These are phyloP conservation scores for Agonopterix subpropinquella DNA, from an alignment of 2,888 invertebrate genomes.

Conservation along the genomic window DNA sequence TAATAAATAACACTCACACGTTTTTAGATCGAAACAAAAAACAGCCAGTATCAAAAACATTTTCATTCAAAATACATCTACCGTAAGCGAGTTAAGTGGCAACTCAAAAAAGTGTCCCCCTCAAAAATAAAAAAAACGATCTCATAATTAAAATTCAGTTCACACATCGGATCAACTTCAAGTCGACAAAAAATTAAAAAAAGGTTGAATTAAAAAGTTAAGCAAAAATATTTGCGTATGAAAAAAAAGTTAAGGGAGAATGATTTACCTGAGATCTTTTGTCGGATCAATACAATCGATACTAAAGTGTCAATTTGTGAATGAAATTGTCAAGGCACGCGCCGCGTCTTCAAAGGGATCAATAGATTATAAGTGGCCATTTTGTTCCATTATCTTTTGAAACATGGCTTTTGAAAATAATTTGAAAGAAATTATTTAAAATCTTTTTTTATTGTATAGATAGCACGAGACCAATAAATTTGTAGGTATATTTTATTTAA, in stretches of 20 bases:
- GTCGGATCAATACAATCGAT: slow-evolving; percentile 10
- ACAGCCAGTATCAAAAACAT: slow-evolving; percentile 36
- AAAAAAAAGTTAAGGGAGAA: slow-evolving; percentile 10
- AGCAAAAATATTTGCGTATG: slow-evolving; percentile 15
- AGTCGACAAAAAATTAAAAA: slow-evolving; percentile 17
- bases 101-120: slow-evolving; percentile 25
- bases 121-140: slow-evolving; percentile 25
- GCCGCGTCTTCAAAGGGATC: slow-evolving; percentile 1
- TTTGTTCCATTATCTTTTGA: no score
- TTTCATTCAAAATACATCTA: slow-evolving; percentile 38
- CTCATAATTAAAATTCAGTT: slow-evolving; percentile 39
- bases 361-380: not conserved
- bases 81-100: slow-evolving; percentile 47
- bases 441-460: no score
- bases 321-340: slow-evolving; percentile 5
- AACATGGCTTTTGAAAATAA: no score
- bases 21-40: slow-evolving; percentile 2
- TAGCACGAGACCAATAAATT: no score
- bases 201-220: slow-evolving; percentile 15
- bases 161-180: slow-evolving; percentile 38
- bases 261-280: slow-evolving; percentile 11
- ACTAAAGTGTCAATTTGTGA: slow-evolving; percentile 10
- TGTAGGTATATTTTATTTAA: no score
- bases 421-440: no score
- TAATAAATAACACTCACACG: not conserved